Conservation (phyloP, 2,797 vertebrate species). For the Scomberomorus guttatus region DNA sequence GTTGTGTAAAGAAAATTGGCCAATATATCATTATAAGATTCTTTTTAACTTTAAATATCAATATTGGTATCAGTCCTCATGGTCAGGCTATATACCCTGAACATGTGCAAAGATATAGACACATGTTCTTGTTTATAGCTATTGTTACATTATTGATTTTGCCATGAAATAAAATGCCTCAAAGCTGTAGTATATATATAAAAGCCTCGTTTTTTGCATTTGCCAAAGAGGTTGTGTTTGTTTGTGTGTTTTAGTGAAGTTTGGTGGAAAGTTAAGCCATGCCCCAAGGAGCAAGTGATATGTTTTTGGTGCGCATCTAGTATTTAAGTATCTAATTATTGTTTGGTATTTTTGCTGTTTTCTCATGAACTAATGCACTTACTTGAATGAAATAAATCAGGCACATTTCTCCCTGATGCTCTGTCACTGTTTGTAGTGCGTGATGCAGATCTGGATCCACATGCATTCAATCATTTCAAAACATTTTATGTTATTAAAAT, state of each 20-base stretch:
- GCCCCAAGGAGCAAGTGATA: too few species aligned
- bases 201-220: background rate
- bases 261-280: too few species aligned
- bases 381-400: background rate
- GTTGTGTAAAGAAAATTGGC: too few species aligned
- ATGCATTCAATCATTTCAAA: background rate
- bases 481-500: background rate
- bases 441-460: background rate
- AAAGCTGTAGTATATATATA: background rate
- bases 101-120: too few species aligned
- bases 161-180: background rate
- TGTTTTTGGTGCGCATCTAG: too few species aligned
- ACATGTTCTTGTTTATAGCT: background rate
- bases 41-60: too few species aligned
- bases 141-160: conserved; percentile 3
- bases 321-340: background rate
- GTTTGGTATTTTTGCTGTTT: background rate
- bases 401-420: background rate
- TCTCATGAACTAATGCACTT: background rate
- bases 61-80: too few species aligned
- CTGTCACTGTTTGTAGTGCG: background rate
- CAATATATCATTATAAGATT: too few species aligned
- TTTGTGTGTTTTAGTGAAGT: background rate
- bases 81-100: too few species aligned
- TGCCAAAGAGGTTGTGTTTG: background rate